Percentiles rank a stretch among this genome's conserved stretches.
phyloP scores from a whole-genome alignment of 2,797 vertebrate genomes.

The Antrozous pallidus region DNA sequence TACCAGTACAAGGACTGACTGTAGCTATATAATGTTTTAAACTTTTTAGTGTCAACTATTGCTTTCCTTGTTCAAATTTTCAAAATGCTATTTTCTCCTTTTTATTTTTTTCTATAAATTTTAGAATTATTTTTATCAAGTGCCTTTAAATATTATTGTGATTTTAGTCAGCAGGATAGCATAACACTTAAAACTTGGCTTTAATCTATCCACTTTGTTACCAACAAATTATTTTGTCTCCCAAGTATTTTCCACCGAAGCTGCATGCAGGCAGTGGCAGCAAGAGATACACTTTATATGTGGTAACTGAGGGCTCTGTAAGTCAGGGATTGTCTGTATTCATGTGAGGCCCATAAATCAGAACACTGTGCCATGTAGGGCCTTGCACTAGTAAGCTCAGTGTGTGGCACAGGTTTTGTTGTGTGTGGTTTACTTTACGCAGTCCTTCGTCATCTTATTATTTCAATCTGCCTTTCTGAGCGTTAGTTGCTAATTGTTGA shows the following conservation, averaged over 20 bases:
- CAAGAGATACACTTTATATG: neutral
- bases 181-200: constrained; percentile 16
- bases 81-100: neutral
- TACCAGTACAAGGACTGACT: neutral
- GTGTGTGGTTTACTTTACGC: neutral
- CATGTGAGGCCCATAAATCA: neutral
- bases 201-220: neutral
- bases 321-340: neutral
- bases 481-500: neutral
- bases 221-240: neutral
- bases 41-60: neutral
- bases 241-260: neutral
- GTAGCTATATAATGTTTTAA: neutral
- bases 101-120: constrained; percentile 15
- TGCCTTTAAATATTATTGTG: neutral
- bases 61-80: constrained; percentile 1
- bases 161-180: neutral
- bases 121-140: constrained; percentile 27
- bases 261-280: neutral
- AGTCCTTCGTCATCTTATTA: neutral
- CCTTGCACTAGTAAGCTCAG: neutral
- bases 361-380: neutral
- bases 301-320: neutral
- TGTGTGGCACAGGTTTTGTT: neutral
- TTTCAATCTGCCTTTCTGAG: neutral